Evolutionary conservation across 2,113 vertebrate species (phyloP).

Genomic region (Sardina pilchardus): DNA sequence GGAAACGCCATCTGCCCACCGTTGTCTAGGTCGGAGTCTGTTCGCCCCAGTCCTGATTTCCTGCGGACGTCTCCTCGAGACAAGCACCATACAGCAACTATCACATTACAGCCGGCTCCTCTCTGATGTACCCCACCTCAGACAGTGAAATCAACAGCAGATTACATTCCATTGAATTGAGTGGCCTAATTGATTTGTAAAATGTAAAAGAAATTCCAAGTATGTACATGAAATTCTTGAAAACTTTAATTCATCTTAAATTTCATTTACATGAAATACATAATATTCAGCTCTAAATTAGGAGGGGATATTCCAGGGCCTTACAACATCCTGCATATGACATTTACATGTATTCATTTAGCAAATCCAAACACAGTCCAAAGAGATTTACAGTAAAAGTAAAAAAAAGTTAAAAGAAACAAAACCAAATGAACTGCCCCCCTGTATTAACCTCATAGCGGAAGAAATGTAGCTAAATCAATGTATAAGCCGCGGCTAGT

Average conservation of each 20-base stretch:
- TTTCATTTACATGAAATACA: not conserved
- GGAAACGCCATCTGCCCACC: slow-evolving; percentile 63
- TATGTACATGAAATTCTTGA: not conserved
- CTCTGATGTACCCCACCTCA: not conserved
- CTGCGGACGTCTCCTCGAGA: slow-evolving; percentile 17
- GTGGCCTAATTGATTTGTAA: not conserved
- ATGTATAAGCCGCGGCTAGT: no score
- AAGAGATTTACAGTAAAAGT: no score
- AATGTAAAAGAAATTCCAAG: not conserved
- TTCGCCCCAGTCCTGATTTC: slow-evolving; percentile 25
- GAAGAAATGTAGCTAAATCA: no score
- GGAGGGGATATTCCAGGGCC: not conserved
- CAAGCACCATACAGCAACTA: not conserved
- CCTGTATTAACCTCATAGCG: no score
- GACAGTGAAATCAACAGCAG: not conserved
- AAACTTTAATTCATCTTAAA: not conserved
- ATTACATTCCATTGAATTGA: not conserved
- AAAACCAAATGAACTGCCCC: no score
- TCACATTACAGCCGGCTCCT: not conserved
- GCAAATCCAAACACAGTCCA: no score
- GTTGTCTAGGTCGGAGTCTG: slow-evolving; percentile 34
- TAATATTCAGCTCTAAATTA: not conserved
- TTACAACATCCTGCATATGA: not conserved
- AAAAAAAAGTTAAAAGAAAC: no score
- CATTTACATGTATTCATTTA: not conserved